Evolutionary conservation across 1,140 invertebrate species (phyloP).

Genomic region (Drosophila ohnishii): DNA sequence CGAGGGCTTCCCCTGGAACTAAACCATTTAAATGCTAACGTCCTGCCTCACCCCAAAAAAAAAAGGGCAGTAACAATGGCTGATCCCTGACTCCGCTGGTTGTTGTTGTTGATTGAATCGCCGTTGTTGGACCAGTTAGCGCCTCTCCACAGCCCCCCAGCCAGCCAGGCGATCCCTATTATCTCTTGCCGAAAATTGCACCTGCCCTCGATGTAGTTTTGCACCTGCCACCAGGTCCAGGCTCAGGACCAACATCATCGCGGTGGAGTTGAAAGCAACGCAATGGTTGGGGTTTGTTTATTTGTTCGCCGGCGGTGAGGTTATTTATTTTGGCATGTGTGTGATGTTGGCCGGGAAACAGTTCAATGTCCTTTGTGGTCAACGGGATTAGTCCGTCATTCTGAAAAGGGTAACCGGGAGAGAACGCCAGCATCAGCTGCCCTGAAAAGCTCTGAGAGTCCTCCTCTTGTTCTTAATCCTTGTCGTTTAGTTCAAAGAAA

Average conservation of each 20-base stretch:
- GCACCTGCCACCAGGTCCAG: constrained; percentile 74
- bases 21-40: constrained; percentile 13
- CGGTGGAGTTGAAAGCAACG: constrained; percentile 58
- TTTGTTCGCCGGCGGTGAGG: constrained; percentile 33
- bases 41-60: background rate
- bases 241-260: constrained; percentile 30
- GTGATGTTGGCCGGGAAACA: constrained; percentile 16
- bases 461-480: background rate
- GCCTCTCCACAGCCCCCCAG: constrained; percentile 27
- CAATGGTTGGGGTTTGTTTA: constrained; percentile 38
- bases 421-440: background rate
- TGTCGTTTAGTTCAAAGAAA: background rate
- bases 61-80: background rate
- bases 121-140: constrained; percentile 62
- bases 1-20: background rate
- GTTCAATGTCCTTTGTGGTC: constrained; percentile 63
- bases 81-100: constrained; percentile 27
- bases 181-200: constrained; percentile 57
- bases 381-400: constrained; percentile 32
- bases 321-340: constrained; percentile 67
- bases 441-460: background rate
- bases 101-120: constrained; percentile 44
- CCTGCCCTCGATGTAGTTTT: constrained; percentile 55
- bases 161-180: background rate
- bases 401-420: background rate